Base-by-base conservation (phyloP, 2,797 vertebrate species). In the Tinamus major region DNA sequence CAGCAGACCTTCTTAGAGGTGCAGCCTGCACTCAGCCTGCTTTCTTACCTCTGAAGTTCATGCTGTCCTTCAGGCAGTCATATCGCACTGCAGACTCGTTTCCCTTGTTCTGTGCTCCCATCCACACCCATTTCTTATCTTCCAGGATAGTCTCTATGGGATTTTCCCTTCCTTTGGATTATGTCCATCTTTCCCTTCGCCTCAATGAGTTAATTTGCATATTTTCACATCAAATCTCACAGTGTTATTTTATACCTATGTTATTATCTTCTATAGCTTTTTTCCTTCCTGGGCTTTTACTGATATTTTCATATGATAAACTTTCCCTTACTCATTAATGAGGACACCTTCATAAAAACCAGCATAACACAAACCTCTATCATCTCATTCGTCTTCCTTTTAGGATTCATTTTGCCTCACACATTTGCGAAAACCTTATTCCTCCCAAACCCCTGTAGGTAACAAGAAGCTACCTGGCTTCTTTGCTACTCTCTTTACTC, bases 131-230 rank as follows among this genome's bases (percentile, higher is more conserved):
- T 91, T 79, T 63, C 59, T 90, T 78, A 51, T 87, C 49, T 93
- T 87, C 61, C 61, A 90, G 16, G 56, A 51, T 70, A 91, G 64
- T 17, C 86, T 19, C 31, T 81, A 33, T 58, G 41, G 0, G 0
- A 24, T 58, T 91, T 84, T 85, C n/a, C 48, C 29, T 89, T 85
- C 10, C 39, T 82, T 84, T 77, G 56, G 65, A 76, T 88, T 89
- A 92, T 79, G 94, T 91, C 79, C 46, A 76, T 83, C 31, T 81
- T 80, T 76, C 78, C 42, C 55, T 93, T 31, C 76, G 35, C 58
- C 61, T 85, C 86, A 75, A 1, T 33, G 41, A 92, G 46, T 69
- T 90, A 41, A 87, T 94, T 87, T 85, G 65, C 42, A 69, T 95
- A 82, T 87, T 90, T 90, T 85, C 59, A 71, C n/a, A 35, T 35